phyloP scores from a whole-genome alignment of 2,113 vertebrate species.

The Natator depressus region DNA sequence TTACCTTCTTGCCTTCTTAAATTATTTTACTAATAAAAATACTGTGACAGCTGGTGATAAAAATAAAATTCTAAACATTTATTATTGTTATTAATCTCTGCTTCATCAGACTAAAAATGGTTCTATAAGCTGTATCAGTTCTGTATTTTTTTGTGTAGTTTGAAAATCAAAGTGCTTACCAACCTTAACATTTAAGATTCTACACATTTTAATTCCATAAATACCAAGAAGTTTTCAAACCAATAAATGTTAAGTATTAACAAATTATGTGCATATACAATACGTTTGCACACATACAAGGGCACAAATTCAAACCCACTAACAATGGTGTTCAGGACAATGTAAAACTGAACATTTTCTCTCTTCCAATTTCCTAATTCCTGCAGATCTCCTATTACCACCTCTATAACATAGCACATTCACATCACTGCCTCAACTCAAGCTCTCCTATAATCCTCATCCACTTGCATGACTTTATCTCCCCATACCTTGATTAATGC shows the following conservation, averaged over 20 bases:
- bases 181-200: neutral
- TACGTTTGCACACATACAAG: neutral
- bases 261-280: conserved; percentile 3
- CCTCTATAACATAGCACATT: neutral
- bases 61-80: neutral
- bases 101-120: rapidly evolving
- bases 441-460: neutral
- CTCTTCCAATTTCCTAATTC: neutral
- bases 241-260: neutral
- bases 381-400: neutral
- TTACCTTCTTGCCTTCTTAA: neutral
- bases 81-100: neutral
- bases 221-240: neutral
- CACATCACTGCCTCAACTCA: neutral
- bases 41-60: neutral
- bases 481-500: neutral
- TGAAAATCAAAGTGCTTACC: neutral
- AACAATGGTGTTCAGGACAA: neutral
- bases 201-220: conserved; percentile 19
- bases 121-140: neutral
- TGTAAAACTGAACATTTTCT: neutral
- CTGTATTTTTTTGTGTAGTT: neutral
- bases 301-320: neutral
- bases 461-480: neutral
- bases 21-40: neutral